Conservation (phyloP, 1,140 invertebrate genomes). For the Drosophila persimilis region DNA sequence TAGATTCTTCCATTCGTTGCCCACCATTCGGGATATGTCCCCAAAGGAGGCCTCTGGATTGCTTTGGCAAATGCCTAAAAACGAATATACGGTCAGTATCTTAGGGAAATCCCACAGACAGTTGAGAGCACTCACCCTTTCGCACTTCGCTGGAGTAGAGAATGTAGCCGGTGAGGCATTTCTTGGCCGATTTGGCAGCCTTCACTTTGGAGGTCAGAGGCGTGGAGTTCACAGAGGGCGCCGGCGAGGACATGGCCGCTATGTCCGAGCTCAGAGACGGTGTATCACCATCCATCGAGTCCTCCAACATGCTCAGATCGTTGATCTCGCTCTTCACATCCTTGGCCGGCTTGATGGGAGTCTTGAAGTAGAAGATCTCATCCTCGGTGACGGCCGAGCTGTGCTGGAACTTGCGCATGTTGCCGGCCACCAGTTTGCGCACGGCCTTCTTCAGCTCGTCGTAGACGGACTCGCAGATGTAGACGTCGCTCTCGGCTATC, state of each 20-base stretch:
- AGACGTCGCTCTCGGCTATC: slow-evolving; percentile 95
- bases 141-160: slow-evolving; percentile 98
- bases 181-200: slow-evolving; percentile 84
- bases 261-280: slow-evolving; percentile 89
- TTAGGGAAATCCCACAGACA: fast-evolving
- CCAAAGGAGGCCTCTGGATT: slow-evolving; percentile 98
- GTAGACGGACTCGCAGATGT: slow-evolving; percentile 96
- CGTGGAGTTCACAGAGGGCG: slow-evolving; percentile 84
- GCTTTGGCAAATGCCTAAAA: slow-evolving; percentile 85
- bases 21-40: slow-evolving; percentile 98
- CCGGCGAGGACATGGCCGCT: slow-evolving; percentile 81
- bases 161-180: slow-evolving; percentile 98
- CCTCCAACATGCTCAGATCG: slow-evolving; percentile 86
- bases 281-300: slow-evolving; percentile 89
- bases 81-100: neutral
- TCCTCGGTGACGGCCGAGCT: slow-evolving; percentile 93
- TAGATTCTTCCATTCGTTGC: slow-evolving; percentile 97
- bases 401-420: slow-evolving; percentile 92
- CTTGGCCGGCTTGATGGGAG: slow-evolving; percentile 87
- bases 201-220: slow-evolving; percentile 84
- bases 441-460: slow-evolving; percentile 93
- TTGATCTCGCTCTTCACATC: slow-evolving; percentile 82
- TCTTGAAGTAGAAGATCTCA: slow-evolving; percentile 95
- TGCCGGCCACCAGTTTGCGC: slow-evolving; percentile 89
- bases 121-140: slow-evolving; percentile 85